Percentiles rank a stretch among this genome's conserved stretches.
These are phyloP conservation scores for Telmatochromis brachygnathus DNA, from an alignment of 2,113 vertebrate genomes.

Conservation along the genomic window DNA sequence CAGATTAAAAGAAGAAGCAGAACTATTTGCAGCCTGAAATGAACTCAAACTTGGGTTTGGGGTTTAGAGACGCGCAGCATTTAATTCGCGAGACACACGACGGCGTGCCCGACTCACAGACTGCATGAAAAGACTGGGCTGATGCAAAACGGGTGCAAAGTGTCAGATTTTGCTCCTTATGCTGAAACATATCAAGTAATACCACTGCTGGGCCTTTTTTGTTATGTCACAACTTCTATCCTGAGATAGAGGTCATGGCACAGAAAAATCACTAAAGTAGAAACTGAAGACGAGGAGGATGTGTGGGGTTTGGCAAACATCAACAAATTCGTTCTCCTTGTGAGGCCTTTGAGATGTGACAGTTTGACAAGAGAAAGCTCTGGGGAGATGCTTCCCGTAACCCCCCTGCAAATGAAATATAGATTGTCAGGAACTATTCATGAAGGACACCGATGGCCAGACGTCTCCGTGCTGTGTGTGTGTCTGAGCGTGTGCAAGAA, in stretches of 20 bases:
- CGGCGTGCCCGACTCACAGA: background rate
- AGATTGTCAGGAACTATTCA: constrained; percentile 39
- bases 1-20: background rate
- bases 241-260: background rate
- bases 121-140: constrained; percentile 2
- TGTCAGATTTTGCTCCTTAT: background rate
- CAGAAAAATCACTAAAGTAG: background rate
- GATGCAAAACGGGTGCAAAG: constrained; percentile 31
- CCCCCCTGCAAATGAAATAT: constrained; percentile 60
- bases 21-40: background rate
- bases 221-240: constrained; percentile 8
- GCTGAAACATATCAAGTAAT: background rate
- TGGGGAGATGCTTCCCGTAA: constrained; percentile 40
- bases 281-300: constrained; percentile 16
- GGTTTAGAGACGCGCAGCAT: background rate
- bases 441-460: constrained; percentile 35
- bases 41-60: background rate
- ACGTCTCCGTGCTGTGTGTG: background rate
- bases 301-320: constrained; percentile 52
- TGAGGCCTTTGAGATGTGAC: constrained; percentile 48
- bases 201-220: background rate
- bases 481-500: background rate
- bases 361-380: constrained; percentile 57
- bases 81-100: background rate
- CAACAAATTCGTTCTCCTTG: constrained; percentile 48